Evolutionary conservation across 1,140 invertebrate genomes (phyloP).

Genomic region (Homarus americanus): DNA sequence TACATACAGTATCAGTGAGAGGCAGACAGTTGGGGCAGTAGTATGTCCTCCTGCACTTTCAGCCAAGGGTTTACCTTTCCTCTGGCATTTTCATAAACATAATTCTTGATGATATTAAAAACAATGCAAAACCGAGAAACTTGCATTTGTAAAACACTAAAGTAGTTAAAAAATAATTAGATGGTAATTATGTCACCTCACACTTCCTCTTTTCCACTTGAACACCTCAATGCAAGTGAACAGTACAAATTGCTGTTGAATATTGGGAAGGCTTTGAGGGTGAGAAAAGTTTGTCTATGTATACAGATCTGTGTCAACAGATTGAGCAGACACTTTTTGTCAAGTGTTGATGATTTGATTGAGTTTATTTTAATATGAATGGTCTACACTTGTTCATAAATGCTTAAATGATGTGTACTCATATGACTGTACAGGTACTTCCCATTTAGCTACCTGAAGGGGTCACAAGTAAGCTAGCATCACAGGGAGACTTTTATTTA

Average conservation of each 20-base stretch:
- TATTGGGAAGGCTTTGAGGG: neutral
- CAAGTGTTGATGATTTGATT: neutral
- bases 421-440: neutral
- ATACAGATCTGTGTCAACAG: neutral
- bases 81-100: neutral
- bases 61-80: neutral
- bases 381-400: neutral
- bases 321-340: neutral
- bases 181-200: neutral
- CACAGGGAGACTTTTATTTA: no score
- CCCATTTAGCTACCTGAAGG: no score
- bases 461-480: no score
- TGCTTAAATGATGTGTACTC: neutral
- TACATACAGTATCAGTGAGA: neutral
- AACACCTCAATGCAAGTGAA: neutral
- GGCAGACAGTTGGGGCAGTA: constrained; percentile 3
- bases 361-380: neutral
- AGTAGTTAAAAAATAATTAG: neutral
- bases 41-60: neutral
- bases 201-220: neutral
- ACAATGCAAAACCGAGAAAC: neutral
- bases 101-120: neutral
- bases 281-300: neutral
- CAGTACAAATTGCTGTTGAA: neutral
- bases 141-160: neutral